Evolutionary conservation across 2,888 invertebrate genomes (phyloP), one percentile per base, ranked within the genome.

Genomic region (Acronicta alni): DNA sequence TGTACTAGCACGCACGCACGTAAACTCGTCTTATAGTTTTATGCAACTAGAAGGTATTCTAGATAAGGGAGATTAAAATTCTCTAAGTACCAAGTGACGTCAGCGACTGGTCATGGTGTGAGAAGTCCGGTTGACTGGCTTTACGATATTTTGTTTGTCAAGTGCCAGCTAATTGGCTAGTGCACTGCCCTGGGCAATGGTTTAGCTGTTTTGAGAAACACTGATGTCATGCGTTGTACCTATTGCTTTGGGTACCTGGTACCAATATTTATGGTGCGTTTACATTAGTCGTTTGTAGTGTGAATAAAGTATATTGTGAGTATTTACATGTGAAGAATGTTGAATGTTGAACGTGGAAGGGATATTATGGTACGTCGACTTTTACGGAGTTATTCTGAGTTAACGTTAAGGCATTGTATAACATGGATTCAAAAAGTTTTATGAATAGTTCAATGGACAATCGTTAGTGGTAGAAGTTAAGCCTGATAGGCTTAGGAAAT

Each of bases 141-240:
- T 65, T 57, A 67, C 57, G 53, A 67, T 68, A 68, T 57, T 73
- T 61, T 55, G 61, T 66, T 72, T 72, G 49, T 61, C 57, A 56
- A 61, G 57, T 56, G 61, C 55, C 49, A 45, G 57, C 45, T 70
- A 64, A 72, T 67, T 67, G 57, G 41, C 23, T 52, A 54, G 57
- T 58, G 54, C 64, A 60, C 18, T 65, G 53, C 20, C 42, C 51
- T 43, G 43, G 37, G n/a, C 41, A 38, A 43, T 45, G 30, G 35
- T 12, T 35, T 39, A 53, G 26, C 35, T 15, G 42, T 51, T 57
- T 39, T 15, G 30, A 15, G 51, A 44, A 48, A 48, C 42, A 46
- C 39, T 67, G 51, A 38, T 45, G 57, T 57, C 46, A 69, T 53
- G 47, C 45, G 42, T n/a, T 12, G 23, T 35, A 18, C 23, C 23